Conservation (phyloP, 2,797 vertebrate genomes). For the Pangasius sanitwongsei region DNA sequence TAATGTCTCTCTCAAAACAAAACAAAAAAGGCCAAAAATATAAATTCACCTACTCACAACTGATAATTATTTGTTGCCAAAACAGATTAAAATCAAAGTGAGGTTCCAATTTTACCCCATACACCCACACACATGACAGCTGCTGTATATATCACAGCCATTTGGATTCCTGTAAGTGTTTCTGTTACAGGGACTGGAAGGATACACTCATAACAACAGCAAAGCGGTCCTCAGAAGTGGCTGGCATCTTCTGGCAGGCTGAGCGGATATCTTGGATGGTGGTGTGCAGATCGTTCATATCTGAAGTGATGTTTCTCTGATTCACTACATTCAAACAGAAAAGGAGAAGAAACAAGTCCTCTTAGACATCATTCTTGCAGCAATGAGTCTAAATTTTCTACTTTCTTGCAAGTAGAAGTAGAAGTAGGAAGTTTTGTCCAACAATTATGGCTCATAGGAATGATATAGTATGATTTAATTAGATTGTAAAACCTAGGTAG, state of each 20-base stretch:
- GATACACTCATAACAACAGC: conserved; percentile 92
- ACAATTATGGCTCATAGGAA: neutral
- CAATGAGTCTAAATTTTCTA: neutral
- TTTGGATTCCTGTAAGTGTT: neutral
- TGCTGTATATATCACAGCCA: neutral
- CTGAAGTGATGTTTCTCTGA: conserved; percentile 84
- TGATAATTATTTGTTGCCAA: neutral
- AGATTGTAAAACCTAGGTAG: neutral
- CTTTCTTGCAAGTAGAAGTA: too few relatives aligned
- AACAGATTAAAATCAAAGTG: neutral
- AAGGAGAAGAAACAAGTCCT: neutral
- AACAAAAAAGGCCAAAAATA: neutral
- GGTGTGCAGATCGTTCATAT: conserved; percentile 87
- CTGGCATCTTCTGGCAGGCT: conserved; percentile 88
- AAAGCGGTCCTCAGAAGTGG: conserved; percentile 87
- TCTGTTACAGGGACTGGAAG: conserved; percentile 59
- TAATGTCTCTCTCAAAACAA: neutral
- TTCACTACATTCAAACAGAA: conserved; percentile 78
- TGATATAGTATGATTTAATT: neutral
- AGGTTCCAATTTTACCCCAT: neutral
- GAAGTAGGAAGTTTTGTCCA: neutral
- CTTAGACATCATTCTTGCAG: neutral
- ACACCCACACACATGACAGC: neutral
- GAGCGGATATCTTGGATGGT: conserved; percentile 89
- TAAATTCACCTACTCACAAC: neutral